Base-by-base conservation (phyloP, 1,140 invertebrate species). In the Luehdorfia chinensis region DNA sequence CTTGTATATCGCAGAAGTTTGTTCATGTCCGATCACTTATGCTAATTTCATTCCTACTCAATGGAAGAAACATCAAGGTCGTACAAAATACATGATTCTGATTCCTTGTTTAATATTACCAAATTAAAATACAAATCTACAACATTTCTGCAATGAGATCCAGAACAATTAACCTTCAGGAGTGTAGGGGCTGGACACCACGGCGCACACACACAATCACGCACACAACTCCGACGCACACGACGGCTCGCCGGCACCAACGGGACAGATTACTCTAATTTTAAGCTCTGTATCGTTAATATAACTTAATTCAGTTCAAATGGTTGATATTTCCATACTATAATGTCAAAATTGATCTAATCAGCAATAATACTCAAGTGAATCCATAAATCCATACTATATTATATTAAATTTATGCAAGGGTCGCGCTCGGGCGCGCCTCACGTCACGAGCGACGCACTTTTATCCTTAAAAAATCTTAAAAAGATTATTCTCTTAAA, bases 11-110 rank as follows among this genome's bases (percentile, higher is more conserved):
- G 50, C 62, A 73, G 61, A 66, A 59, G 71, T 81, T 84, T 85
- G 81, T 85, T 85, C 81, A 81, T 81, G 78, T 77, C 75, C 50
- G 66, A 76, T 68, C 50, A 72, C 76, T 83, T 85, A 83, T 51
- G 66, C 76, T 78, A 79, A 77, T 70, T 78, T 81, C 67, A 77
- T 74, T 55, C 71, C 74, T 79, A 80, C 54, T 62, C 65, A 69
- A 66, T 69, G 77, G 73, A 78, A 75, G 75, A 77, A 79, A 80
- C 65, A 73, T 60, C 71, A 71, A 70, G 47, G 74, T 70, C 64
- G 68, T 81, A 83, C 62, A 85, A 85, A 85, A 81, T 79, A 83
- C 81, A 83, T 80, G 80, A 83, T 84, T 84, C 62, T 66, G 71
- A 77, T 80, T 72, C 57, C 61, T 72, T 66, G 65, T 66, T 69